Conservation (phyloP, 2,113 vertebrate species). For the Circaetus gallicus region DNA sequence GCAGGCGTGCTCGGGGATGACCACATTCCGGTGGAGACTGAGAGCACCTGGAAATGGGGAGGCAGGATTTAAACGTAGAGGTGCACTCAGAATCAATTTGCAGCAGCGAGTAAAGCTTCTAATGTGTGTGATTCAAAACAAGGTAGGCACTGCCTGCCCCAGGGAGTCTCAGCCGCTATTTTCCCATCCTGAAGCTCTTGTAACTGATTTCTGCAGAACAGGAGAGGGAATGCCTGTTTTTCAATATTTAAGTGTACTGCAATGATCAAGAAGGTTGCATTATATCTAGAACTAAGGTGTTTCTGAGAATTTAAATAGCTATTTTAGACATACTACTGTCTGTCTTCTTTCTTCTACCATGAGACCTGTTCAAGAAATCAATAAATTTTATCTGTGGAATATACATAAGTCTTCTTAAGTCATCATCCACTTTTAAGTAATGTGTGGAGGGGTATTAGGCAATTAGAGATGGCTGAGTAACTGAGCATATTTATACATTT, state of each 20-base stretch:
- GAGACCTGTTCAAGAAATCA: neutral
- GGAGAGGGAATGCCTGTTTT: rapidly evolving
- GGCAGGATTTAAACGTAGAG: neutral
- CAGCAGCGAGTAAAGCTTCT: neutral
- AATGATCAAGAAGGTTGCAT: neutral
- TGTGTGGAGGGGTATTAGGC: neutral
- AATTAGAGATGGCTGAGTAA: neutral
- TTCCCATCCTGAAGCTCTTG: neutral
- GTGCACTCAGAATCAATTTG: neutral
- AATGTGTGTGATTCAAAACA: neutral
- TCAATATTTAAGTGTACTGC: rapidly evolving
- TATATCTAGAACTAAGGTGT: rapidly evolving
- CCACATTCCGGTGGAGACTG: neutral
- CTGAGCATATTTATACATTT: neutral
- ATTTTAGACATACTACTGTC: rapidly evolving
- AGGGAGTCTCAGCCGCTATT: neutral
- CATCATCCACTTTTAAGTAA: neutral
- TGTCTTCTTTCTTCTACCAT: neutral
- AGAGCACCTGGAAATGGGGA: neutral
- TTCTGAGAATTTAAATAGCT: neutral
- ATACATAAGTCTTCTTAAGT: neutral
- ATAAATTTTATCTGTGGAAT: neutral
- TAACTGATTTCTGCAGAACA: neutral
- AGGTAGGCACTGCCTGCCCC: neutral
- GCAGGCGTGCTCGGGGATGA: neutral